Conservation (phyloP, 2,113 vertebrate genomes). For the Rhinopomastus cyanomelas region DNA sequence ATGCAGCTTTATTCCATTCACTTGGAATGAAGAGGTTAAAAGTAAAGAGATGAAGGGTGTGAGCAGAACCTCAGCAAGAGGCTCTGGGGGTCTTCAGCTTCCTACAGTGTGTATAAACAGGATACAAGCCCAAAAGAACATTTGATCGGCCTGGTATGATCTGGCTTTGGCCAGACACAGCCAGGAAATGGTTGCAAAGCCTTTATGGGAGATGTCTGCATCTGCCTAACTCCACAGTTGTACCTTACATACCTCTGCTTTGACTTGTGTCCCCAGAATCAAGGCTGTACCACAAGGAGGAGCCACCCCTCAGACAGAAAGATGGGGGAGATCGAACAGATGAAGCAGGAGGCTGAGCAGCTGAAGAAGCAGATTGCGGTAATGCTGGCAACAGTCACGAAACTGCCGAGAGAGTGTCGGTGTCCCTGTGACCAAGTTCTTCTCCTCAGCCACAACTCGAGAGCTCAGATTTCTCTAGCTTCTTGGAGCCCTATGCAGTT, state of each 20-base stretch:
- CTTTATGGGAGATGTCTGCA: not conserved
- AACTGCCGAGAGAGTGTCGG: not conserved
- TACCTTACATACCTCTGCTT: not conserved
- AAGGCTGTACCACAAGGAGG: conserved; percentile 24
- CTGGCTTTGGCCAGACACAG: not conserved
- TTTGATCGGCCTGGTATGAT: not conserved
- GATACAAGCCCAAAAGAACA: not conserved
- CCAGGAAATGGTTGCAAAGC: not conserved
- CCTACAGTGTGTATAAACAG: fast-evolving
- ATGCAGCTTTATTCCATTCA: no score
- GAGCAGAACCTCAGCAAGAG: not conserved
- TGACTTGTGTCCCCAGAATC: conserved; percentile 18
- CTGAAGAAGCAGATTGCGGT: conserved; percentile 97
- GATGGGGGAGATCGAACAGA: conserved; percentile 95
- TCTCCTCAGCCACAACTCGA: not conserved
- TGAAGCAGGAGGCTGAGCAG: conserved; percentile 92
- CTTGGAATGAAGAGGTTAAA: not conserved
- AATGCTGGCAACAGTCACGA: conserved; percentile 46
- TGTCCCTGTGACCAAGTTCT: not conserved
- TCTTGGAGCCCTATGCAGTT: not conserved
- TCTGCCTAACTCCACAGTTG: not conserved
- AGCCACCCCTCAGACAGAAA: conserved; percentile 3
- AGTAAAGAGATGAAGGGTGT: not conserved
- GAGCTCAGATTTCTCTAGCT: not conserved
- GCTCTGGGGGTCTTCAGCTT: not conserved